Base-by-base conservation (phyloP, 2,888 invertebrate species). In the Incurvaria masculella region DNA sequence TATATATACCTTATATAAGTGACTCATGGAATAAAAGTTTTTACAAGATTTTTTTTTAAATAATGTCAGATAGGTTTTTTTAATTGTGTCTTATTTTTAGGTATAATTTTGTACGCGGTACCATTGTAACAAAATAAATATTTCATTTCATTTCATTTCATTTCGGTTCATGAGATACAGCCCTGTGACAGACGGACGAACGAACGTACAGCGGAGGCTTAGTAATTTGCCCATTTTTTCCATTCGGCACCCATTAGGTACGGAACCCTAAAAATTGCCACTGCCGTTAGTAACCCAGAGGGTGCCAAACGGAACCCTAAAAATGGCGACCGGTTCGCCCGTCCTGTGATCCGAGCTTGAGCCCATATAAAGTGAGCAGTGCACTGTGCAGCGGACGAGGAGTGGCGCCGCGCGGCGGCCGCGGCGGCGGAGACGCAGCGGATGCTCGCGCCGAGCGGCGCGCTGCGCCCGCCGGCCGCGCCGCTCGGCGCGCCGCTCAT, bases 401-500 rank as follows among this genome's bases (percentile, higher is more conserved):
- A 92, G 69, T 91, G 91, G 87, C 86, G 91, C 61, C 87, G 90
- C 49, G 89, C 91, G 46, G 84, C 87, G n/a, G 87, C 86, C 38
- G 88, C 89, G 16, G 88, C 86, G 16, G 81, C 86, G 1, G 92
- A 92, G 64, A 87, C 88, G 17, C 91, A 91, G 66, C 84, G 92
- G 42, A 81, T 92, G 50, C 69, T 89, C 45, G 84, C 82, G 17
- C 84, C 79, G 10, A 66, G 65, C 0, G 78, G 71, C 49, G 49
- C 48, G 18, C 47, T 52, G 4, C 68, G 69, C 0, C 87, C 88
- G 42, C 69, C 90, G 54, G 78, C 84, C 33, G 87, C 91, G 10
- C 94, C 95, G 0, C 69, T 94, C 52, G 94, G 97, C 21, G 94
- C 96, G 1, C 97, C 96, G 2, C 81, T 97, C 64, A 95, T 97